phyloP scores from a whole-genome alignment of 2,888 invertebrate genomes.

The Laspeyria flexula region DNA sequence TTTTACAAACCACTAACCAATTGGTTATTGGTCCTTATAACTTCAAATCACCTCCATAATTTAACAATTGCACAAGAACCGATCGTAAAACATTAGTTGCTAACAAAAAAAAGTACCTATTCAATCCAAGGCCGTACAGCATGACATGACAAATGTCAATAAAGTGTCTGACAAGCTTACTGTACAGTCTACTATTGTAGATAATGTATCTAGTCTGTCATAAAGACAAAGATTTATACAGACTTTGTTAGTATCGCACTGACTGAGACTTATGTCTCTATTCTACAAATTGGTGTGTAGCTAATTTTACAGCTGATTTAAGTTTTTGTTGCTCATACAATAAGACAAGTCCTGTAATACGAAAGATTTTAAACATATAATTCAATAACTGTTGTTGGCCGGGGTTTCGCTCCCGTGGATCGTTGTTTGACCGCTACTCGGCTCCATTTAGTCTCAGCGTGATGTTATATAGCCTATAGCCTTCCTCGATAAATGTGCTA shows the following conservation, averaged over 20 bases:
- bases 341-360: too few species aligned
- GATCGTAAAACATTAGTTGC: neutral
- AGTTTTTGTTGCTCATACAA: too few species aligned
- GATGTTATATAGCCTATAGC: too few species aligned
- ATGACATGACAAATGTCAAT: slow-evolving; percentile 17
- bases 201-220: neutral
- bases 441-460: too few species aligned
- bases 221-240: neutral
- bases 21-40: too few species aligned
- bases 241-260: neutral
- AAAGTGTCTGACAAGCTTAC: slow-evolving; percentile 11
- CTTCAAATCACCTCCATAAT: neutral
- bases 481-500: too few species aligned
- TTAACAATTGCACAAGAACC: neutral
- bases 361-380: too few species aligned
- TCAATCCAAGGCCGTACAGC: neutral
- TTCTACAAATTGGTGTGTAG: neutral
- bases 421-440: too few species aligned
- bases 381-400: too few species aligned
- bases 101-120: neutral
- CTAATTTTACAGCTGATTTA: neutral
- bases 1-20: too few species aligned
- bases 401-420: too few species aligned
- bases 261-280: neutral
- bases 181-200: slow-evolving; percentile 17